Evolutionary conservation across 2,797 vertebrate genomes (phyloP).

Genomic region (Anas flavirostris): DNA sequence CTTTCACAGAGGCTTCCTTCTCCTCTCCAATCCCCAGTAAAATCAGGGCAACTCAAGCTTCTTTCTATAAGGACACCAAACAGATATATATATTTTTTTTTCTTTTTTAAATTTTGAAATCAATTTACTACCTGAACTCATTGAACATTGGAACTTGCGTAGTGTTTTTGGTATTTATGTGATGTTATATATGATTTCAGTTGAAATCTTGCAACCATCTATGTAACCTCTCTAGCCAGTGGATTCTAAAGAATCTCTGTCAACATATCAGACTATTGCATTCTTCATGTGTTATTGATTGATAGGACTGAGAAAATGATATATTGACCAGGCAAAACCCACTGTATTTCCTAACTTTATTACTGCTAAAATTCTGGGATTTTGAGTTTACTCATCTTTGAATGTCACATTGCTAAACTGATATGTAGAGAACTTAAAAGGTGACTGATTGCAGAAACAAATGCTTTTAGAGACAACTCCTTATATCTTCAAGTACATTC

Average conservation of each 20-base stretch:
- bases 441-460: background rate
- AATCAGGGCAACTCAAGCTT: background rate
- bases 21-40: background rate
- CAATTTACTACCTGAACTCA: background rate
- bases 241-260: background rate
- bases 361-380: background rate
- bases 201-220: background rate
- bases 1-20: background rate
- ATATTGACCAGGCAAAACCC: background rate
- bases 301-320: background rate
- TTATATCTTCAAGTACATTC: background rate
- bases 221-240: background rate
- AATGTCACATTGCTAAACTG: background rate
- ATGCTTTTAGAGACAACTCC: background rate
- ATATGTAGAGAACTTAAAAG: background rate
- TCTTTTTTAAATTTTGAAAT: no score
- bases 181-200: background rate
- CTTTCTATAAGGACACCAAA: background rate
- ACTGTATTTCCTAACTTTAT: background rate
- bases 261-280: background rate
- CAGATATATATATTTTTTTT: background rate
- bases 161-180: background rate
- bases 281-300: accelerated
- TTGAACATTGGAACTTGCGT: background rate
- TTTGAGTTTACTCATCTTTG: background rate